Percentiles rank a stretch among this genome's conserved stretches.
These are phyloP conservation scores for Saccopteryx leptura DNA, from an alignment of 2,113 vertebrate species.

Conservation along the genomic window DNA sequence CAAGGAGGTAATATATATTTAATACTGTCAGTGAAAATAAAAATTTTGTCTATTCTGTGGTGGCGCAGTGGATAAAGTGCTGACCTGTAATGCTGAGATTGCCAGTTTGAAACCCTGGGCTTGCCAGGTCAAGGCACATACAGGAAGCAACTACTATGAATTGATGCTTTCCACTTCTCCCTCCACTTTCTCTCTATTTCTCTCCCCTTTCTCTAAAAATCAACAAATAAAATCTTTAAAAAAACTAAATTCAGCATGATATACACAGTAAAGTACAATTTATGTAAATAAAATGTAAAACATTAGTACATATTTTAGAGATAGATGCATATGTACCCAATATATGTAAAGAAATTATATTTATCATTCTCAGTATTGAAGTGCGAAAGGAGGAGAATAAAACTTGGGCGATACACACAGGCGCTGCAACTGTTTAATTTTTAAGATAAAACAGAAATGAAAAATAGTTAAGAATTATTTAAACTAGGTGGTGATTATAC, in stretches of 20 bases:
- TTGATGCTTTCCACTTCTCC: too few species aligned
- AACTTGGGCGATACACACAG: not conserved
- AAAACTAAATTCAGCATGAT: not conserved
- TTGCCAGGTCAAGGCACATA: too few species aligned
- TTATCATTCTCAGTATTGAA: not conserved
- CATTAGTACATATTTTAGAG: not conserved
- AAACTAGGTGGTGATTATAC: not conserved
- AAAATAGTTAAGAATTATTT: slow-evolving; percentile 35
- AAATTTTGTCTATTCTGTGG: too few species aligned
- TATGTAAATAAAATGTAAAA: not conserved
- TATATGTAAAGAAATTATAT: not conserved
- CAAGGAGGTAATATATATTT: too few species aligned
- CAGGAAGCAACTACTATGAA: too few species aligned
- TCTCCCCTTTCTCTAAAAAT: too few species aligned
- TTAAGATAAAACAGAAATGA: not conserved
- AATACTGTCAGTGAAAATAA: too few species aligned
- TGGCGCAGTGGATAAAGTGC: too few species aligned
- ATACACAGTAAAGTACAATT: not conserved
- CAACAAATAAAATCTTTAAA: too few species aligned
- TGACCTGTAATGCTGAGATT: too few species aligned
- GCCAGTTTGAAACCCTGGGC: too few species aligned
- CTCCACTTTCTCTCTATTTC: too few species aligned
- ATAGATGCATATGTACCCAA: not conserved
- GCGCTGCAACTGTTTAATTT: not conserved
- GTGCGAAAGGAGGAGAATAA: not conserved